Evolutionary conservation across 2,888 invertebrate species (phyloP), one percentile per base, ranked within the genome.

Genomic region (Cerastoderma edule): DNA sequence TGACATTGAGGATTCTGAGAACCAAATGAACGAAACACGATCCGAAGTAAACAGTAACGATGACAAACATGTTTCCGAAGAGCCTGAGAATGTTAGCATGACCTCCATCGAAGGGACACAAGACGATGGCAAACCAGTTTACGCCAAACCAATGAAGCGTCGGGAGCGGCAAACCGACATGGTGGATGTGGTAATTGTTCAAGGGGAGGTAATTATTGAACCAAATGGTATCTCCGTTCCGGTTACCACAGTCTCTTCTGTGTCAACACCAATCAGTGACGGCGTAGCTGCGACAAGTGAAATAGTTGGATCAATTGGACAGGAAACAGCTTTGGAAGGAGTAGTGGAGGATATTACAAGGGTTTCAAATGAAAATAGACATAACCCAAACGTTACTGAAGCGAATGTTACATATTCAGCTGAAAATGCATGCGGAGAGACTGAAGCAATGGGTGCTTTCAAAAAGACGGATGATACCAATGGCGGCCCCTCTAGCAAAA

Each of bases 161-260:
- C 60, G 39, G 39, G 3, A 39, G 22, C 22, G 16, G 10, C 4
- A 27, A 22, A 10, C 60, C 2, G 60, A 60, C 22, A 68, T 46
- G 27, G 50, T 39, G 13, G 56, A 27, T 19, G 68, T 57, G 1
- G 30, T n/a, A 10, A 57, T 68, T 27, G 39, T 68, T 19, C 28
- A 68, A 44, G 68, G 68, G 1, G 68, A 68, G 13, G 57, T 68
- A 5, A 57, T 68, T 19, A 68, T 68, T 22, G 68, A 68, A 57
- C 22, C 68, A n/a, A 39, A 33, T 28, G 66, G 68, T 46, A n/a
- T 39, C 5, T 56, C 57, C 8, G 68, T 68, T n/a, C 30, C 32
- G 22, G 57, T 68, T 0, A 68, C 68, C 28, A 46, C 57, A 30
- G 28, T 32, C 22, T 44, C 35, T 6, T 1, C 33, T 35, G 13